Percentiles rank a stretch among this genome's conserved stretches.
Evolutionary conservation across 2,113 vertebrate species (phyloP).

Genomic region (Trichomycterus rosablanca): DNA sequence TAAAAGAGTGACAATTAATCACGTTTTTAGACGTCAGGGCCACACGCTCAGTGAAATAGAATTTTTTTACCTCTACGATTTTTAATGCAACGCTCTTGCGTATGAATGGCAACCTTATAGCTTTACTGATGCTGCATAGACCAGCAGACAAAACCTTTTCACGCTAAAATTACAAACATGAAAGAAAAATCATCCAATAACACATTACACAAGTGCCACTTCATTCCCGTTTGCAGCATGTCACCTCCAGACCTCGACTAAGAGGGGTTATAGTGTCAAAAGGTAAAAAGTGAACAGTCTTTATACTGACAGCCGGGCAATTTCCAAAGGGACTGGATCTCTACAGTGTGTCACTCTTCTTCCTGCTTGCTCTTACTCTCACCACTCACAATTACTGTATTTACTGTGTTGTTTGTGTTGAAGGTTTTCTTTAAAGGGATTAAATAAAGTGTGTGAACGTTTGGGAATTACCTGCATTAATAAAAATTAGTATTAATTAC

Average conservation of each 20-base stretch:
- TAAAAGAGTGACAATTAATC: conserved; percentile 34
- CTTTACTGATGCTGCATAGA: conserved; percentile 4
- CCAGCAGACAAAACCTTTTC: not conserved
- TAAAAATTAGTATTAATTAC: too few relatives aligned
- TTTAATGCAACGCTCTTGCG: not conserved
- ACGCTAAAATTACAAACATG: conserved; percentile 22
- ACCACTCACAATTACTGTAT: not conserved
- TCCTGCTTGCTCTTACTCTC: conserved; percentile 8
- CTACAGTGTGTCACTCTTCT: not conserved
- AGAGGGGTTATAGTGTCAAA: conserved; percentile 28
- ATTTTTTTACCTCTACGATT: conserved; percentile 35
- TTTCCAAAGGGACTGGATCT: conserved; percentile 27
- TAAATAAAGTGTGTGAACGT: too few relatives aligned
- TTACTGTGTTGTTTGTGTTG: not conserved
- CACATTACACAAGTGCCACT: not conserved
- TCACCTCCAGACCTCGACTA: not conserved
- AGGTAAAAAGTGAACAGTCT: conserved; percentile 28
- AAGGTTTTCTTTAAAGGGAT: too few relatives aligned
- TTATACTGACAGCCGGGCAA: conserved; percentile 32
- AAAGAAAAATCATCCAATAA: conserved; percentile 20
- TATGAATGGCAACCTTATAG: not conserved
- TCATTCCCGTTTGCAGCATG: conserved; percentile 3
- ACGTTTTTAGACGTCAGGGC: conserved; percentile 21
- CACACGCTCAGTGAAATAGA: conserved; percentile 29
- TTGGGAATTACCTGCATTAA: too few relatives aligned